Conservation (phyloP, 2,888 invertebrate genomes). For the Andrena chrysosceles region DNA sequence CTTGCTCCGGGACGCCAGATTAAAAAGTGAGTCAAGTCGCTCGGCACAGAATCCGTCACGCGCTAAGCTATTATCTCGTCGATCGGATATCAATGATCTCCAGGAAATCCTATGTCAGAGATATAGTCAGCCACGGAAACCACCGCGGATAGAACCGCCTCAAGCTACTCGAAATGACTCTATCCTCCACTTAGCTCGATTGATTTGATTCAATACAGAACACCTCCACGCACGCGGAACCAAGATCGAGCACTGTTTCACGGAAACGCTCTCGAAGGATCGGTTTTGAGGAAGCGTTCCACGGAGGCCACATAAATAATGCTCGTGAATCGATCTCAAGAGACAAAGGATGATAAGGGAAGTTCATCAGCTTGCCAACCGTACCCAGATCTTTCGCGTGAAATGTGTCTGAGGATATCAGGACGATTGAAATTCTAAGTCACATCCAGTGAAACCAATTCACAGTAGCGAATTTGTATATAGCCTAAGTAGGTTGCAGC, state of each 20-base stretch:
- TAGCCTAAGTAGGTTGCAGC: too few relatives aligned
- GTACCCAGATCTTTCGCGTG: background rate
- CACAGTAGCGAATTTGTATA: too few relatives aligned
- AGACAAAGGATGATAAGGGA: background rate
- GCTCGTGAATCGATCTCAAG: background rate
- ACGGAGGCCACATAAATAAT: background rate
- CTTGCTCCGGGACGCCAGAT: slow-evolving; percentile 25
- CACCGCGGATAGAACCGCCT: background rate
- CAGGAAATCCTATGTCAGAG: slow-evolving; percentile 53
- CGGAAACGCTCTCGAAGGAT: background rate
- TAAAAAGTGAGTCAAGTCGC: slow-evolving; percentile 40
- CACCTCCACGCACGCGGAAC: slow-evolving; percentile 50
- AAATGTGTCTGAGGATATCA: background rate
- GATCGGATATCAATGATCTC: slow-evolving; percentile 59
- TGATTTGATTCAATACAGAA: slow-evolving; percentile 42
- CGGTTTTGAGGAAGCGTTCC: background rate
- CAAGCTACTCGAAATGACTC: slow-evolving; percentile 8
- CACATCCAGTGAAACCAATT: too few relatives aligned
- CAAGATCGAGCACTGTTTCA: background rate
- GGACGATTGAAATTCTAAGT: too few relatives aligned
- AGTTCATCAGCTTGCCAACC: background rate
- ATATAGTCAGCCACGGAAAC: slow-evolving; percentile 23
- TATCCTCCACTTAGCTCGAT: slow-evolving; percentile 16
- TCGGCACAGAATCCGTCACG: slow-evolving; percentile 12
- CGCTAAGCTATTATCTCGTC: slow-evolving; percentile 38